Evolutionary conservation across 2,113 vertebrate species (phyloP), one percentile per base, ranked within the genome.

Genomic region (Cathartes aura): DNA sequence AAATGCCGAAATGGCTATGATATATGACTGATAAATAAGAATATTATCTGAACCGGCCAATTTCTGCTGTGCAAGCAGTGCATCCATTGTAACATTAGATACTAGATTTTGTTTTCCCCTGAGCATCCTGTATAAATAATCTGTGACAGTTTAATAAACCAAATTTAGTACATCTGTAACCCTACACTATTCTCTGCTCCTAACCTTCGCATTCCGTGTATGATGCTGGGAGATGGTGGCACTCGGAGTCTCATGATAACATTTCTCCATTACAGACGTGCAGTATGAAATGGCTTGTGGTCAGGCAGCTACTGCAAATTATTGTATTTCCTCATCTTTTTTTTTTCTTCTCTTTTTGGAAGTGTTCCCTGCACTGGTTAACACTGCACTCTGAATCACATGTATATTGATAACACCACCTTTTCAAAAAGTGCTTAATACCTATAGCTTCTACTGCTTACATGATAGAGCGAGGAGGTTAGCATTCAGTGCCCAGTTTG

Each of bases 181-280:
- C 18, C 17, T 42, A 26, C 21, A 17, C 11, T 42, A 4, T 32
- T 24, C 2, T 1, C 52, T 88, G 32, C 20, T 64, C 30, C 66
- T 80, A 60, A 60, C 18, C n/a, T 55, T 62, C 74, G 26, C 9
- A 24, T 83, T 86, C 40, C 3, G 0, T 20, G 8, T 27, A n/a
- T 52, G 50, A 52, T 12, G 21, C 27, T 62, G 38, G 30, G 19
- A 66, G 29, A 22, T 29, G 20, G 12, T 66, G 38, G 21, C 24
- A 42, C 2, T 3, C 1, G 1, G 8, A 48, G 6, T 16, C 32
- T 73, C 12, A 6, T 13, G 9, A 15, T 32, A 66, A 50, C 4
- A 20, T 76, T 88, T 81, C 45, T 64, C 27, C 19, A 2, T 67
- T 59, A 71, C 20, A 71, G 32, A 56, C 21, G 47, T 66, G 50